Base-by-base conservation (phyloP, 2,888 invertebrate species). In the Diadegma fenestrale region DNA sequence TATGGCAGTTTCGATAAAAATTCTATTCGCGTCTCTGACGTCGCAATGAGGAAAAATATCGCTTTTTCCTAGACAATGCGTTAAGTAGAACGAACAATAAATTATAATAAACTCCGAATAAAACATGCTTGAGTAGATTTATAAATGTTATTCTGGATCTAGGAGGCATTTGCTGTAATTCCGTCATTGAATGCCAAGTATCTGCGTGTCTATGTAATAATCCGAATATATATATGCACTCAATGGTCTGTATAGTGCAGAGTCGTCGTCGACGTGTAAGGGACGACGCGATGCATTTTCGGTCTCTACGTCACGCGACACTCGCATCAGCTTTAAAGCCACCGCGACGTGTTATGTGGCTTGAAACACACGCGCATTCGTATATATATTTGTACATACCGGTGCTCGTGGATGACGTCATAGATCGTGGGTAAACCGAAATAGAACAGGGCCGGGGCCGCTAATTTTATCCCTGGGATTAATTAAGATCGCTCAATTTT, bases 401-500 rank as follows among this genome's bases (percentile, higher is more conserved):
- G 41, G 33, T 72, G 75, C 54, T 54, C 64, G 73, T 66, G 45
- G 76, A 76, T 90, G 91, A 91, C 92, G 92, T 92, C 92, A 93
- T 88, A 85, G 87, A 90, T 90, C 88, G 84, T 68, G 85, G 80
- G 84, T 82, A 75, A 87, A 90, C 90, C 84, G 87, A 92, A 87
- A 92, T 92, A 92, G 92, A 91, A 91, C 90, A 89, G 89, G 90
- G 90, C 91, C 87, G 90, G 89, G 88, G 82, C 85, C 88, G 89
- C 91, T 93, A 91, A 93, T 92, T 93, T 91, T 92, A 92, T 89
- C 90, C 78, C 84, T 75, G 84, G 90, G 88, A 90, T 93, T 93
- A 93, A 93, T 93, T 92, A 92, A 90, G 90, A 90, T 90, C 88
- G 89, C 89, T 87, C 89, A 91, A 92, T 92, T 92, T 92, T 89